These are phyloP conservation scores for Sycophila texana DNA, from an alignment of 2,888 invertebrate genomes.

Conservation along the genomic window DNA sequence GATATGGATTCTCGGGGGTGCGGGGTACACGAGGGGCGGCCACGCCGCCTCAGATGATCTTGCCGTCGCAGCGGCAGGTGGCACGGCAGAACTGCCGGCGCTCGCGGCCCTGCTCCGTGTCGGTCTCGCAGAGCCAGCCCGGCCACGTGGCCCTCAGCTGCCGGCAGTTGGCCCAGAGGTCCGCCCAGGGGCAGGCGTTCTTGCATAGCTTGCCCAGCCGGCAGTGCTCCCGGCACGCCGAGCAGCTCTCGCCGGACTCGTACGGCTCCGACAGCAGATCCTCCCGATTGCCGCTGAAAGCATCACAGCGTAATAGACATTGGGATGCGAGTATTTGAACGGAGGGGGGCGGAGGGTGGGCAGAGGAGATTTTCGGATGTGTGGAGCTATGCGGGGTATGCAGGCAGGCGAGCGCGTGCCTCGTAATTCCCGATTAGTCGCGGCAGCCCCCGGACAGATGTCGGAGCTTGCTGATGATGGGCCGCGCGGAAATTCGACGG, in stretches of 20 bases:
- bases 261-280: slow-evolving; percentile 77
- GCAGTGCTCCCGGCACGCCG: slow-evolving; percentile 81
- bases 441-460: no score
- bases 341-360: background rate
- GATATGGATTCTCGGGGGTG: background rate
- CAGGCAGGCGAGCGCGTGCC: background rate
- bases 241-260: slow-evolving; percentile 81
- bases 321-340: no score
- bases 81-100: slow-evolving; percentile 82
- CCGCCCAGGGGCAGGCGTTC: slow-evolving; percentile 83
- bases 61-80: slow-evolving; percentile 83
- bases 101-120: slow-evolving; percentile 78
- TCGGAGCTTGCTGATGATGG: no score
- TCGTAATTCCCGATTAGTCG: no score
- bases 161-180: slow-evolving; percentile 85
- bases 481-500: no score
- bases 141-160: slow-evolving; percentile 80
- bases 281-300: slow-evolving; percentile 83
- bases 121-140: slow-evolving; percentile 80
- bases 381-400: background rate
- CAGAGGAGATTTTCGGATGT: background rate
- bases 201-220: slow-evolving; percentile 82
- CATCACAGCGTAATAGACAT: background rate
- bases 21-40: background rate
- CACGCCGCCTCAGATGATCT: slow-evolving; percentile 69